Evolutionary conservation across 2,888 invertebrate genomes (phyloP).

Genomic region (Magallana nippona): DNA sequence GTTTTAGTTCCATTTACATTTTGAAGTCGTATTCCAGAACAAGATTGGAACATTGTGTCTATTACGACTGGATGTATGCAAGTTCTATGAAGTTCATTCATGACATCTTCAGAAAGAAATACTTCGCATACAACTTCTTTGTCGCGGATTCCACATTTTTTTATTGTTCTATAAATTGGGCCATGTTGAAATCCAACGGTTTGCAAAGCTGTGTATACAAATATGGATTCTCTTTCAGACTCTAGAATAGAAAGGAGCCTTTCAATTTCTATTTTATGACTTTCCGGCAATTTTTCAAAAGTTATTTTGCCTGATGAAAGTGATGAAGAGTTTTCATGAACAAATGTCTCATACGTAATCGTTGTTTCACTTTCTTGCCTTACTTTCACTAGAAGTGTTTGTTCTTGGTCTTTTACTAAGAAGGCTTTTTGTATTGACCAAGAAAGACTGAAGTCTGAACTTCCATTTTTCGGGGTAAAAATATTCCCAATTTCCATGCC

Average conservation of each 20-base stretch:
- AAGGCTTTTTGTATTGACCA: conserved; percentile 20
- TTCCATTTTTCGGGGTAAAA: neutral
- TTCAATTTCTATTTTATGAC: neutral
- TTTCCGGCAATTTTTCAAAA: too few relatives aligned
- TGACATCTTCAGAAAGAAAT: neutral
- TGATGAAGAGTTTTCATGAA: too few relatives aligned
- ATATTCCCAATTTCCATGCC: conserved; percentile 41
- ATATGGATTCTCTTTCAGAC: neutral
- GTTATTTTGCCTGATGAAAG: too few relatives aligned
- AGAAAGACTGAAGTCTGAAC: neutral
- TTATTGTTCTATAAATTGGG: neutral
- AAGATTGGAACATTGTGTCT: conserved; percentile 43
- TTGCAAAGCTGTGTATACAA: conserved; percentile 24
- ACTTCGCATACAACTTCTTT: conserved; percentile 32
- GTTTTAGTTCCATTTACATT: neutral
- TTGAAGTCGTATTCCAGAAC: neutral
- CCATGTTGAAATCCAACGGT: conserved; percentile 42
- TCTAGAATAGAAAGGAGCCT: neutral
- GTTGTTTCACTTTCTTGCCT: too few relatives aligned
- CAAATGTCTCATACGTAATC: too few relatives aligned
- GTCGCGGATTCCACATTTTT: neutral
- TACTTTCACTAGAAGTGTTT: too few relatives aligned
- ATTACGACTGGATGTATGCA: conserved; percentile 42
- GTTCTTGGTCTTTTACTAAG: neutral
- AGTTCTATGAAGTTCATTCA: neutral